A percentile compares a stretch with the other conserved stretches of the same genome.
These are phyloP conservation scores for Pseudopipra pipra DNA, from an alignment of 2,113 vertebrate species.

Conservation along the genomic window DNA sequence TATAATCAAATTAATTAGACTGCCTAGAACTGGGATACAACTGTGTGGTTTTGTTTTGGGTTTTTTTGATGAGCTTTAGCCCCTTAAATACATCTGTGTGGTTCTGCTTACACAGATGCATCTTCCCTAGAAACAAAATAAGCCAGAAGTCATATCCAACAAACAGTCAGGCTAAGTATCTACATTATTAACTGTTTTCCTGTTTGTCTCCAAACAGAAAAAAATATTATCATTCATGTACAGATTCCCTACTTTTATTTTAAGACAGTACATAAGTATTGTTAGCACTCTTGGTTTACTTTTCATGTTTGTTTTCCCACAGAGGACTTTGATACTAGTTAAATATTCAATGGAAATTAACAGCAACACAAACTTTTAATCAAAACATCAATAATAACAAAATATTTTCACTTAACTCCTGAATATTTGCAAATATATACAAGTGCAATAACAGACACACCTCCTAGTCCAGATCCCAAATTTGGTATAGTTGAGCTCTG, in stretches of 20 bases:
- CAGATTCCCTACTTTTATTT: not conserved
- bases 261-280: not conserved
- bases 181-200: not conserved
- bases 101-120: not conserved
- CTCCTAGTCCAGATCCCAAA: constrained; percentile 73
- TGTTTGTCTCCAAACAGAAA: not conserved
- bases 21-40: not conserved
- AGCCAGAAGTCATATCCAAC: not conserved
- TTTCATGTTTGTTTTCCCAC: not conserved
- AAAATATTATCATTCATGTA: not conserved
- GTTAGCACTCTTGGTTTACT: not conserved
- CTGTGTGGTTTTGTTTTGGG: not conserved
- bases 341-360: not conserved
- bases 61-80: not conserved
- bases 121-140: not conserved
- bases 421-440: not conserved
- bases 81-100: not conserved
- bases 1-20: not conserved
- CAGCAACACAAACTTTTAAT: not conserved
- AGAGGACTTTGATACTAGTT: not conserved
- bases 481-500: constrained; percentile 59
- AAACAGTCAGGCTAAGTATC: not conserved
- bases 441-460: constrained; percentile 39
- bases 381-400: not conserved
- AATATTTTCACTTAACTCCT: not conserved